Evolutionary conservation across 1,140 invertebrate genomes (phyloP).

Genomic region (Conus ventricosus): DNA sequence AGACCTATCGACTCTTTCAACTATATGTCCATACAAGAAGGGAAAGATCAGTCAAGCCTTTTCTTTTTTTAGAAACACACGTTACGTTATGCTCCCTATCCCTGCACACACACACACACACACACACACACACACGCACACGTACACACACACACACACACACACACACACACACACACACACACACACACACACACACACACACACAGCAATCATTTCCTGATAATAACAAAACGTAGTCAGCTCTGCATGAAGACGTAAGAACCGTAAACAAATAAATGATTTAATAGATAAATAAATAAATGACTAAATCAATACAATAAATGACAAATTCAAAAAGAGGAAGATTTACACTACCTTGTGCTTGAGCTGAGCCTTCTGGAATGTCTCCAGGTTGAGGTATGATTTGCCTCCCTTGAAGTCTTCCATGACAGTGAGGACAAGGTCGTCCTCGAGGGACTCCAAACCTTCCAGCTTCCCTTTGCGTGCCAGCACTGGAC

Average conservation of each 20-base stretch:
- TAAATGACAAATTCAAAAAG: neutral
- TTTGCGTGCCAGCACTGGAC: conserved; percentile 64
- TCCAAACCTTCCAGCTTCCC: conserved; percentile 79
- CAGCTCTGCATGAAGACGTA: neutral
- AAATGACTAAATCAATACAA: neutral
- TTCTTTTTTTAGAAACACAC: too few species aligned
- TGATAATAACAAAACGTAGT: too few species aligned
- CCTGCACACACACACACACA: too few species aligned
- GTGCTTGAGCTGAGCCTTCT: conserved; percentile 94
- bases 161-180: too few species aligned
- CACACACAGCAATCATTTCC: too few species aligned
- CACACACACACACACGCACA: too few species aligned
- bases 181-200: too few species aligned
- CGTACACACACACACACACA: too few species aligned
- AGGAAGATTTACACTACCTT: conserved; percentile 81
- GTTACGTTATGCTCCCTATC: too few species aligned
- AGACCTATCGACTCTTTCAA: too few species aligned
- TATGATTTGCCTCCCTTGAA: conserved; percentile 83
- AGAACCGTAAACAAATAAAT: neutral
- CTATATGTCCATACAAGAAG: too few species aligned
- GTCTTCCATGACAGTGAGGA: conserved; percentile 75
- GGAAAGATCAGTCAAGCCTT: too few species aligned
- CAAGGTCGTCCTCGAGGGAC: conserved; percentile 89
- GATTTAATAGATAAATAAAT: neutral
- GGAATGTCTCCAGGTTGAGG: conserved; percentile 93